Conservation (phyloP, 2,113 vertebrate genomes). For the Micromys minutus region DNA sequence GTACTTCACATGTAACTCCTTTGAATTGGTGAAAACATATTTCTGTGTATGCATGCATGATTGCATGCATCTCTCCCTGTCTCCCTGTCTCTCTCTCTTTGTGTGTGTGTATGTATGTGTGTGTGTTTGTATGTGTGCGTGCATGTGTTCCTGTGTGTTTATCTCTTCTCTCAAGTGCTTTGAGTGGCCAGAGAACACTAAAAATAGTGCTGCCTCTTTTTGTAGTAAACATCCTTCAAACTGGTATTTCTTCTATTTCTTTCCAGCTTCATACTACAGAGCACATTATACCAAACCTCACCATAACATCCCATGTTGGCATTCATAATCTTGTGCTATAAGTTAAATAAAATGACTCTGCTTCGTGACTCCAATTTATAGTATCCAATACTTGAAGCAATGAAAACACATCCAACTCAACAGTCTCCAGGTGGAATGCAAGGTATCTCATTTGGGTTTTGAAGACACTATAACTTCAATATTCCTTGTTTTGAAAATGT, state of each 20-base stretch:
- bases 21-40: not conserved
- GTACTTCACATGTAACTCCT: not conserved
- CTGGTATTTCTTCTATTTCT: not conserved
- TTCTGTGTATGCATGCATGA: not conserved
- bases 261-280: not conserved
- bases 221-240: not conserved
- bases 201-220: not conserved
- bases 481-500: not conserved
- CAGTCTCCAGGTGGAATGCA: not conserved
- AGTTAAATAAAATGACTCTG: not conserved
- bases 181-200: not conserved
- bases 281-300: not conserved
- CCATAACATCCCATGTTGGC: not conserved
- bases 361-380: not conserved
- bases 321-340: not conserved
- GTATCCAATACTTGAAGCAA: not conserved
- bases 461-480: not conserved
- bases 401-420: rapidly evolving
- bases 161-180: not conserved
- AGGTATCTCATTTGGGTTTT: not conserved
- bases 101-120: not conserved
- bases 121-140: not conserved
- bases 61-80: rapidly evolving
- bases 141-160: too few species aligned
- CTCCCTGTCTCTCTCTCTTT: too few species aligned